Percentiles rank a stretch among this genome's conserved stretches.
Conservation (phyloP, 2,113 vertebrate genomes). For the Pomatostomus ruficeps region DNA sequence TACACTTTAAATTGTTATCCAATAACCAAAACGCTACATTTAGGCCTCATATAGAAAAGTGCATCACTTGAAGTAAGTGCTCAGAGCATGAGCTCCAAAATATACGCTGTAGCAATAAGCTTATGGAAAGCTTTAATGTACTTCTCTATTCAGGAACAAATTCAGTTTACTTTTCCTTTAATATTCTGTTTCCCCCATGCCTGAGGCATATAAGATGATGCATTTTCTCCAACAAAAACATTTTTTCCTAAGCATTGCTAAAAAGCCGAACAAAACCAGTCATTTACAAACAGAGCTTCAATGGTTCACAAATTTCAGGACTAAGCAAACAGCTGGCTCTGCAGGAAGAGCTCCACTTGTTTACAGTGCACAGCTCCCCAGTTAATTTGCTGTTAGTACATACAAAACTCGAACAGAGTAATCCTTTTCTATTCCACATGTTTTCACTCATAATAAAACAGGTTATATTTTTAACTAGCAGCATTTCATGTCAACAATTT, state of each 20-base stretch:
- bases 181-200: not conserved
- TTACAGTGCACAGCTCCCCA: not conserved
- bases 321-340: slow-evolving; percentile 4
- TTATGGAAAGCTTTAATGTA: not conserved
- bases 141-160: not conserved
- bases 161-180: not conserved
- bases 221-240: not conserved
- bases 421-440: not conserved
- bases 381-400: not conserved
- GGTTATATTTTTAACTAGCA: not conserved
- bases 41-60: not conserved
- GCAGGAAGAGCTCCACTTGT: not conserved
- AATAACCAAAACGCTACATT: not conserved
- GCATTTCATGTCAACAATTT: not conserved
- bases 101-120: not conserved
- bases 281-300: slow-evolving; percentile 25
- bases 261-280: not conserved
- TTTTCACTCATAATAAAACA: not conserved
- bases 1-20: not conserved
- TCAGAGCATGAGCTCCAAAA: not conserved
- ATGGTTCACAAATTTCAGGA: not conserved
- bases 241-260: not conserved
- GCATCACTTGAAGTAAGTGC: not conserved
- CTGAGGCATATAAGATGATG: not conserved
- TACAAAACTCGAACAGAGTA: not conserved